A percentile compares a stretch with the other conserved stretches of the same genome.
Conservation (phyloP, 2,888 invertebrate genomes). For the Notodonta ziczac region DNA sequence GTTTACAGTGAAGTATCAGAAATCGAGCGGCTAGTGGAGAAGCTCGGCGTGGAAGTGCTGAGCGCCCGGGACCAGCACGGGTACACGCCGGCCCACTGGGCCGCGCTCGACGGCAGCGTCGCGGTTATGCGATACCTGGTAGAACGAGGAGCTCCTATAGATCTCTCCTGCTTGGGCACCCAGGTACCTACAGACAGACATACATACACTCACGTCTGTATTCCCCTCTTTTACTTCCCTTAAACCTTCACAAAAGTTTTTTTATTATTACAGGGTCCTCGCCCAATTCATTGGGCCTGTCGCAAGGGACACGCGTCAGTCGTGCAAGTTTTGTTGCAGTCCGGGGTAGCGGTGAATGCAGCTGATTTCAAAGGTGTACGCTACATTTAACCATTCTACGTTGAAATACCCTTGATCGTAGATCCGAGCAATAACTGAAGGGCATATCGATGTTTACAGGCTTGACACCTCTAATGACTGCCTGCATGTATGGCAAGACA, state of each 20-base stretch:
- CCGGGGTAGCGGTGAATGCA: slow-evolving; percentile 94
- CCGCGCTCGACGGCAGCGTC: slow-evolving; percentile 94
- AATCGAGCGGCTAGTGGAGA: slow-evolving; percentile 93
- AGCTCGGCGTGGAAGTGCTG: slow-evolving; percentile 90
- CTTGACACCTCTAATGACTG: slow-evolving; percentile 94
- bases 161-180: slow-evolving; percentile 93
- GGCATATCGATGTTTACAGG: neutral
- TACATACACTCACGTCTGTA: too few species aligned
- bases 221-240: neutral
- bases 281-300: slow-evolving; percentile 97
- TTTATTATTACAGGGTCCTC: slow-evolving; percentile 86
- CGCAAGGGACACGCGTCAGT: slow-evolving; percentile 96
- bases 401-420: too few species aligned
- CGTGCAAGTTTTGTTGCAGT: slow-evolving; percentile 90
- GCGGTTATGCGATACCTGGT: slow-evolving; percentile 94
- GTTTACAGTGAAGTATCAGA: slow-evolving; percentile 89
- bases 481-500: slow-evolving; percentile 96
- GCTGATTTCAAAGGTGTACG: slow-evolving; percentile 92
- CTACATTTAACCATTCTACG: too few species aligned
- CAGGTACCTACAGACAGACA: slow-evolving; percentile 71
- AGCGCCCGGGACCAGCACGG: slow-evolving; percentile 95
- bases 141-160: slow-evolving; percentile 92
- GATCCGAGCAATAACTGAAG: neutral
- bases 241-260: slow-evolving; percentile 1
- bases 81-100: slow-evolving; percentile 97